Percentiles rank a stretch among this genome's conserved stretches.
Evolutionary conservation across 2,797 vertebrate species (phyloP).

Genomic region (Halcyon smyrnensis): DNA sequence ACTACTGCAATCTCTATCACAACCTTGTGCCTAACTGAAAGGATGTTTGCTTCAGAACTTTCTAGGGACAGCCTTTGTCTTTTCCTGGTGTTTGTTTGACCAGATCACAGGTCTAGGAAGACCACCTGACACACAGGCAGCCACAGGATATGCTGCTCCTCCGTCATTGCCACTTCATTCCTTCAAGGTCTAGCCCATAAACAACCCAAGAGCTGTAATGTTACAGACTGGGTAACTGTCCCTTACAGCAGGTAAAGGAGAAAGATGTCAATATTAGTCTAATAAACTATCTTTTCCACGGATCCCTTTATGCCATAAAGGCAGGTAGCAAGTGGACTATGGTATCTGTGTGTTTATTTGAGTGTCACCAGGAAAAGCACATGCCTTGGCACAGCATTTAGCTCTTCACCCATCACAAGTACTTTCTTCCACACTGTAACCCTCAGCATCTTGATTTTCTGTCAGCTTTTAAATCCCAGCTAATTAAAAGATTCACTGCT

Average conservation of each 20-base stretch:
- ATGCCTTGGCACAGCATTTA: neutral
- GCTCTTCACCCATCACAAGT: neutral
- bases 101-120: neutral
- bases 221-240: neutral
- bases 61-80: neutral
- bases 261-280: neutral
- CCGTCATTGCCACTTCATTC: neutral
- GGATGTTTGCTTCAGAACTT: neutral
- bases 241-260: neutral
- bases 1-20: neutral
- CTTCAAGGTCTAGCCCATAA: neutral
- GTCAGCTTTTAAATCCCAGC: slow-evolving; percentile 2
- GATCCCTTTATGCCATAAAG: neutral
- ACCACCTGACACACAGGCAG: fast-evolving
- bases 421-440: neutral
- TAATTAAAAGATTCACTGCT: slow-evolving; percentile 36
- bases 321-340: neutral
- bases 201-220: neutral
- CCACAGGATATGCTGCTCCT: neutral
- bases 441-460: slow-evolving; percentile 46
- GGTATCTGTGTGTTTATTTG: neutral
- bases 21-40: neutral
- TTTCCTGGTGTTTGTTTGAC: neutral
- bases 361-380: neutral
- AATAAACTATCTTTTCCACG: neutral